Conservation (phyloP, 2,888 invertebrate species). For the Pharmacophagus antenor region DNA sequence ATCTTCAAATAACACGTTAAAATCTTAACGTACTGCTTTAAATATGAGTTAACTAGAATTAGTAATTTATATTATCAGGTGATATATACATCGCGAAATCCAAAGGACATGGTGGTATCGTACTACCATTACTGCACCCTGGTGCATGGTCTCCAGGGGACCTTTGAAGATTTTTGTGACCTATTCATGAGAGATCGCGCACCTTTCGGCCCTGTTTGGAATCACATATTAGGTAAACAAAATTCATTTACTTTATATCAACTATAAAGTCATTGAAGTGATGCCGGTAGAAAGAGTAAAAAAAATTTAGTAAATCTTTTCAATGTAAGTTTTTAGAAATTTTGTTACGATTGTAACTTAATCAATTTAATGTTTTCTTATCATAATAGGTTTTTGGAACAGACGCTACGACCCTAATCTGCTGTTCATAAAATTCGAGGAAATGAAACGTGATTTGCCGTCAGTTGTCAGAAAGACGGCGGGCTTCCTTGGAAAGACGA, state of each 20-base stretch:
- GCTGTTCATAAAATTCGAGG: constrained; percentile 90
- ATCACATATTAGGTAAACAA: constrained; percentile 81
- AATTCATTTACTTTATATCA: neutral
- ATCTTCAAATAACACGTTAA: too few relatives aligned
- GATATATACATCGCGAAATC: constrained; percentile 93
- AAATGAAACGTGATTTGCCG: constrained; percentile 87
- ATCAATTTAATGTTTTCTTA: neutral
- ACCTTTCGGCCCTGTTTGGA: constrained; percentile 84
- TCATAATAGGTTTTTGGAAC: constrained; percentile 83
- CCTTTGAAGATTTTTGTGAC: constrained; percentile 88
- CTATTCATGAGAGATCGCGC: constrained; percentile 85
- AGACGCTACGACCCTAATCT: constrained; percentile 85
- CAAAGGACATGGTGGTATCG: constrained; percentile 94
- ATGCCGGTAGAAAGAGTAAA: too few relatives aligned
- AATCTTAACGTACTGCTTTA: too few relatives aligned
- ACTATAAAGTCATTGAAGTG: neutral
- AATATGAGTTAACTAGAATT: too few relatives aligned
- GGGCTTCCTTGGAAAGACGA: constrained; percentile 83
- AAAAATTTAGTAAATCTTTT: too few relatives aligned
- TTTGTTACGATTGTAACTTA: too few relatives aligned
- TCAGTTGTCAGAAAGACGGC: constrained; percentile 86
- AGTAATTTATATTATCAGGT: constrained; percentile 78
- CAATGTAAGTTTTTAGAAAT: too few relatives aligned
- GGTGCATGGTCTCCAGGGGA: constrained; percentile 83
- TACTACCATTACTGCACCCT: constrained; percentile 91